Evolutionary conservation across 2,113 vertebrate species (phyloP), one percentile per base, ranked within the genome.

Genomic region (Chamaea fasciata): DNA sequence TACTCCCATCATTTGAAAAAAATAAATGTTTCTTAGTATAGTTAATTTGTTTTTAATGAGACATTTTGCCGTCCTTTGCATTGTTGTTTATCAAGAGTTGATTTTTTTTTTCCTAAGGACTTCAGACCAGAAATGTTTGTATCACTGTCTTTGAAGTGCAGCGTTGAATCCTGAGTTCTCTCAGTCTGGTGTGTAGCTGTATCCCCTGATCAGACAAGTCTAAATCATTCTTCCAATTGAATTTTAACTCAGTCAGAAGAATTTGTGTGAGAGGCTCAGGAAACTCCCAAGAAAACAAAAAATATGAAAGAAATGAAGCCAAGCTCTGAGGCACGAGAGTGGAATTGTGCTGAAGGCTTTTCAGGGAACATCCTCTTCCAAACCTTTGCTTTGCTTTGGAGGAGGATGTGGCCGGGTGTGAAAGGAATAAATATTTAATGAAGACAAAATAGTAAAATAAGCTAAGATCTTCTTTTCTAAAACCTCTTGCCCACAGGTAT

Each of bases 301-400:
- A 49, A 3, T 13, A 4, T 9, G 28, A 23, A 39, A n/a, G 71
- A 63, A 84, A 41, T 15, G 9, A 27, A 57, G 30, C 16, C 27
- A 4, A 0, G 10, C 10, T 52, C 8, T 5, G 7, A 19, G 41
- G 57, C 20, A n/a, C 35, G 12, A 2, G 13, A 15, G 37, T 33
- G 42, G 50, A 35, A 31, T 2, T 37, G 30, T 53, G 73, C 39
- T 42, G 80, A 56, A 67, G 52, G 39, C 28, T 63, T 60, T 64
- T 10, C 16, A 55, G 46, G 11, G 18, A 91, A 10, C 6, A 0
- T 4, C 15, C 3, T 26, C 14, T 63, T 37, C 42, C 65, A 49
- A 11, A 23, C 3, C 44, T 20, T 13, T 47, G 17, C 60, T 74
- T 39, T 82, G 44, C 5, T 67, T 71, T 64, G 26, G 37, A 53